A percentile compares a stretch with the other conserved stretches of the same genome.
These are phyloP conservation scores for Proteles cristata DNA, from an alignment of 2,113 vertebrate genomes.

Conservation along the genomic window DNA sequence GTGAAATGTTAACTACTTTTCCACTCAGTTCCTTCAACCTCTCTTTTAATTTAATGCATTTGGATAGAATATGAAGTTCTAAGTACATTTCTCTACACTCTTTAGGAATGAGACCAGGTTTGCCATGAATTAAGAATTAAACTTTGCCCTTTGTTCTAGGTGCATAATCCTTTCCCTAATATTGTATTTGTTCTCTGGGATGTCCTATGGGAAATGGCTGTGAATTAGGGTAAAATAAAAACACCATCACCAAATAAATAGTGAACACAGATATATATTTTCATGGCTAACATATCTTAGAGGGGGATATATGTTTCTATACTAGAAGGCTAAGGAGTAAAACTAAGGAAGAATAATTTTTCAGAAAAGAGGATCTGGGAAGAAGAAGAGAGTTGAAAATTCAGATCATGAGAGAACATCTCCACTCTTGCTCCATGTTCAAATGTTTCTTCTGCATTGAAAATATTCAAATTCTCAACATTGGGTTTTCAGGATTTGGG, in stretches of 20 bases:
- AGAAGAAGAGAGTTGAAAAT: slow-evolving; percentile 26
- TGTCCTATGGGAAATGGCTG: background rate
- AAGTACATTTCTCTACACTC: background rate
- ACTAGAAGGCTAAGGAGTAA: background rate
- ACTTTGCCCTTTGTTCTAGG: background rate
- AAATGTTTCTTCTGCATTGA: background rate
- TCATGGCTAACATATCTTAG: background rate
- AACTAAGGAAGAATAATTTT: background rate
- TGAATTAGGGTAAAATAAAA: background rate
- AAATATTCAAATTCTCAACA: background rate
- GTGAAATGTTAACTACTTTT: slow-evolving; percentile 48
- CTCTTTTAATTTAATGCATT: slow-evolving; percentile 36
- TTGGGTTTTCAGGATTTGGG: background rate
- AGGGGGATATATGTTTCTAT: background rate
- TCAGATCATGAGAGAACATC: background rate
- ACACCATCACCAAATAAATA: background rate
- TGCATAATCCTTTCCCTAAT: background rate
- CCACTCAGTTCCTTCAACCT: background rate
- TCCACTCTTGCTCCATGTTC: background rate
- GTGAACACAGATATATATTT: background rate
- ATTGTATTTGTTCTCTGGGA: background rate
- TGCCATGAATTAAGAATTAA: slow-evolving; percentile 11
- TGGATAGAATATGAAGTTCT: slow-evolving; percentile 46
- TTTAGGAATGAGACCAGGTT: slow-evolving; percentile 17
- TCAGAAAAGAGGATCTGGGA: background rate